These are phyloP conservation scores for Brenthis daphne DNA, from an alignment of 2,888 invertebrate genomes.

Conservation along the genomic window DNA sequence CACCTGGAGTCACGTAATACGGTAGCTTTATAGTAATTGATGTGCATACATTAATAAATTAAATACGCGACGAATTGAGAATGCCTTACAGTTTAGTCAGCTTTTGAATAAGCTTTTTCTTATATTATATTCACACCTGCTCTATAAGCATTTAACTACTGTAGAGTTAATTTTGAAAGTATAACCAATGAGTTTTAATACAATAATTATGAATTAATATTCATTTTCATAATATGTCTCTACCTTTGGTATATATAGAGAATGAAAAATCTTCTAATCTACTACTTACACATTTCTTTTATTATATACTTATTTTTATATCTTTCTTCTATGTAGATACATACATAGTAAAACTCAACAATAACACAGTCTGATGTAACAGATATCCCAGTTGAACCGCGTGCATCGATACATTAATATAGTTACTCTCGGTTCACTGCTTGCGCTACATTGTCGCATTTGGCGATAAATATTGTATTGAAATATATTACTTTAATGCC, in stretches of 20 bases:
- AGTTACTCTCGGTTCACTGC: conserved; percentile 64
- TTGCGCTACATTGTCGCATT: conserved; percentile 37
- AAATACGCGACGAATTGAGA: conserved; percentile 18
- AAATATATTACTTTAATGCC: conserved; percentile 4
- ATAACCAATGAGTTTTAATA: too few relatives aligned
- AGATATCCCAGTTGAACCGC: conserved; percentile 26
- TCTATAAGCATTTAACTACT: not conserved
- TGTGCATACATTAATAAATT: conserved; percentile 18
- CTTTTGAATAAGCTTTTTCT: not conserved
- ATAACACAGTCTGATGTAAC: conserved; percentile 37
- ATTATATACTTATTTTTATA: not conserved
- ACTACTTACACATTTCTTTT: too few relatives aligned
- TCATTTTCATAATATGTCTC: too few relatives aligned
- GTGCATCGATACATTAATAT: conserved; percentile 58
- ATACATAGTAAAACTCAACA: conserved; percentile 17
- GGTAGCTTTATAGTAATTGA: conserved; percentile 9
- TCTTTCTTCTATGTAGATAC: not conserved
- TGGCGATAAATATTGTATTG: conserved; percentile 23
- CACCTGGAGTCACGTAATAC: conserved; percentile 9
- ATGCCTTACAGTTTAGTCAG: conserved; percentile 8
- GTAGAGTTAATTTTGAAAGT: too few relatives aligned
- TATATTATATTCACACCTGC: conserved; percentile 8
- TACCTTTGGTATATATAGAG: too few relatives aligned
- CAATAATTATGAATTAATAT: too few relatives aligned
- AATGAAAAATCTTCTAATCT: too few relatives aligned